phyloP scores from a whole-genome alignment of 2,888 invertebrate genomes.

The Tetranychus truncatus region DNA sequence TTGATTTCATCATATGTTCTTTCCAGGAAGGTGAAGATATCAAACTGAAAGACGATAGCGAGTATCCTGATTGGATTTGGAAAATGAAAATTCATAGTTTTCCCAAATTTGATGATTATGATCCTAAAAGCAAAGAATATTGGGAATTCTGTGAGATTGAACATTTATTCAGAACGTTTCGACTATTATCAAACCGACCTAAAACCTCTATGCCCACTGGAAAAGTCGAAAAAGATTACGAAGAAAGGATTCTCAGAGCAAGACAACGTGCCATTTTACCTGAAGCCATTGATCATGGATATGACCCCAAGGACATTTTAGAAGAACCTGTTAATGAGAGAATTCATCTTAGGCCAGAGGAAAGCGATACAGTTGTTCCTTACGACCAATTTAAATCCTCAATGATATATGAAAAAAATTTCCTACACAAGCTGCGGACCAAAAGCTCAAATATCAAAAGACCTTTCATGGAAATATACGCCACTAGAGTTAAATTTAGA shows the following conservation, averaged over 20 bases:
- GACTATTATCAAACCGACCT: not conserved
- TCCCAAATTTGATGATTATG: slow-evolving; percentile 50
- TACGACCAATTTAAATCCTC: not conserved
- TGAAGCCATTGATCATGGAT: slow-evolving; percentile 20
- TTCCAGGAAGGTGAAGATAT: slow-evolving; percentile 53
- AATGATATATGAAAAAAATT: not conserved
- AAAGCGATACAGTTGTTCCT: not conserved
- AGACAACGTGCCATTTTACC: slow-evolving; percentile 14
- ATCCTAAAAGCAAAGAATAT: slow-evolving; percentile 57
- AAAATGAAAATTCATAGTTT: slow-evolving; percentile 44
- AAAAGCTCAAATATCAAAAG: not conserved
- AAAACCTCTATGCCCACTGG: slow-evolving; percentile 4
- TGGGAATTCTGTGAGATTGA: slow-evolving; percentile 43
- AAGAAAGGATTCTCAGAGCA: slow-evolving; percentile 3
- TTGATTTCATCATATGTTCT: not conserved
- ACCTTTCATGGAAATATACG: too few relatives aligned
- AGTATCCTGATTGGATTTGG: slow-evolving; percentile 91
- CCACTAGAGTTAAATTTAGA: too few relatives aligned
- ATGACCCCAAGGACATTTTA: slow-evolving; percentile 13
- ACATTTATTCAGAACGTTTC: not conserved
- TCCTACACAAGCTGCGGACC: not conserved
- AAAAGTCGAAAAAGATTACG: not conserved
- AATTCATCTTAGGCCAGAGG: not conserved
- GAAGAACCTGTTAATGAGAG: not conserved
- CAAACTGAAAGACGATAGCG: slow-evolving; percentile 49